Evolutionary conservation across 2,888 invertebrate genomes (phyloP).

Genomic region (Cephus pygmeus): DNA sequence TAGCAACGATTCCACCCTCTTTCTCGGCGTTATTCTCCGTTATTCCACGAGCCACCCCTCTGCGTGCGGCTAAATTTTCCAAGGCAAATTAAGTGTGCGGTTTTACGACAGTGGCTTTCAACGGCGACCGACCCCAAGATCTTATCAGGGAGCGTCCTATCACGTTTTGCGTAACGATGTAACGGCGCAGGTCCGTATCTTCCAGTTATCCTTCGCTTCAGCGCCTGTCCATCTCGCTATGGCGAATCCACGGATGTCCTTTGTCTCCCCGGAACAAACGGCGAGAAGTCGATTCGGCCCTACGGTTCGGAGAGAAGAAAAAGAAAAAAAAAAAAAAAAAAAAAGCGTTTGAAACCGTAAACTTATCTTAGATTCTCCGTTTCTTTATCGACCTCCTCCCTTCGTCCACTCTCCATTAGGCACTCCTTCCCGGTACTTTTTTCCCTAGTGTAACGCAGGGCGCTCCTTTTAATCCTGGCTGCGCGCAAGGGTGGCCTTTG

Average conservation of each 20-base stretch:
- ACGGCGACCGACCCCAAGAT: slow-evolving; percentile 30
- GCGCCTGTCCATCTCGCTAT: neutral
- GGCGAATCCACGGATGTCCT: neutral
- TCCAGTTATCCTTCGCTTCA: neutral
- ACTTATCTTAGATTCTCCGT: neutral
- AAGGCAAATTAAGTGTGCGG: slow-evolving; percentile 66
- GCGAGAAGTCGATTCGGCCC: neutral
- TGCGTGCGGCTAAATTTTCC: slow-evolving; percentile 58
- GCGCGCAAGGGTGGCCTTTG: slow-evolving; percentile 12
- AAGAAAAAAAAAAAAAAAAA: neutral
- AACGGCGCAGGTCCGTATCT: neutral
- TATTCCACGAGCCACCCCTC: slow-evolving; percentile 8
- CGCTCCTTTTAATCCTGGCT: slow-evolving; percentile 4
- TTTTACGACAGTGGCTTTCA: slow-evolving; percentile 61
- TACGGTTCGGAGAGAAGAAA: neutral
- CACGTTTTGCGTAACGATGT: neutral
- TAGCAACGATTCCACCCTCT: slow-evolving; percentile 5
- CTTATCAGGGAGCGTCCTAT: neutral
- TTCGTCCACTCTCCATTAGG: neutral
- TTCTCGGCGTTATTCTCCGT: slow-evolving; percentile 13
- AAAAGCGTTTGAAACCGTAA: neutral
- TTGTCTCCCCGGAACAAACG: neutral
- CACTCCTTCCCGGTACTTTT: slow-evolving; percentile 24
- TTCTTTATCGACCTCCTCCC: neutral
- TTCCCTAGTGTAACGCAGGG: neutral